Conservation (phyloP, 2,113 vertebrate species). For the Scomber scombrus region DNA sequence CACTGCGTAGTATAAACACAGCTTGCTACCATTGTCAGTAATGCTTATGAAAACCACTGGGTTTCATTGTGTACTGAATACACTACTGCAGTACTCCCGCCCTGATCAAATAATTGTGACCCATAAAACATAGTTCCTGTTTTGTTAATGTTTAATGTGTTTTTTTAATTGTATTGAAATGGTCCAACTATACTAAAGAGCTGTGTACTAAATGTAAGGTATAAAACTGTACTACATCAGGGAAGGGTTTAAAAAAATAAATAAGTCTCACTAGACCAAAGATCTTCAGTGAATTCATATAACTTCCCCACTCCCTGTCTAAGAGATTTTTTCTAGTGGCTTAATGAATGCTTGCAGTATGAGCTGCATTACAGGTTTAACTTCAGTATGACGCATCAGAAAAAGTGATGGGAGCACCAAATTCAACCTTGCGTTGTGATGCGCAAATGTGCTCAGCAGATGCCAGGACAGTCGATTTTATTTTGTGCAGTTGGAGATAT, state of each 20-base stretch:
- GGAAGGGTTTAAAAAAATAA: too few relatives aligned
- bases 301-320: neutral
- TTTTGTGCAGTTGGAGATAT: neutral
- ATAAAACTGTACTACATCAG: neutral
- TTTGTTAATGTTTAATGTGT: neutral
- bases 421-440: neutral
- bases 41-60: neutral
- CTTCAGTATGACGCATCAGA: neutral
- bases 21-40: conserved; percentile 29
- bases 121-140: neutral
- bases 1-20: conserved; percentile 60
- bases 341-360: neutral
- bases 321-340: neutral
- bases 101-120: conserved; percentile 34
- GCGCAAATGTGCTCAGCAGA: neutral
- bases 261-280: neutral
- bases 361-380: neutral
- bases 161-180: neutral
- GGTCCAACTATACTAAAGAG: neutral
- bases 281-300: neutral
- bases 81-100: neutral
- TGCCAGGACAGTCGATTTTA: neutral
- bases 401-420: neutral
- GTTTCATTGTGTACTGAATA: conserved; percentile 4
- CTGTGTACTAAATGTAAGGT: neutral